Conservation (phyloP, 2,113 vertebrate genomes). For the Apaloderma vittatum region DNA sequence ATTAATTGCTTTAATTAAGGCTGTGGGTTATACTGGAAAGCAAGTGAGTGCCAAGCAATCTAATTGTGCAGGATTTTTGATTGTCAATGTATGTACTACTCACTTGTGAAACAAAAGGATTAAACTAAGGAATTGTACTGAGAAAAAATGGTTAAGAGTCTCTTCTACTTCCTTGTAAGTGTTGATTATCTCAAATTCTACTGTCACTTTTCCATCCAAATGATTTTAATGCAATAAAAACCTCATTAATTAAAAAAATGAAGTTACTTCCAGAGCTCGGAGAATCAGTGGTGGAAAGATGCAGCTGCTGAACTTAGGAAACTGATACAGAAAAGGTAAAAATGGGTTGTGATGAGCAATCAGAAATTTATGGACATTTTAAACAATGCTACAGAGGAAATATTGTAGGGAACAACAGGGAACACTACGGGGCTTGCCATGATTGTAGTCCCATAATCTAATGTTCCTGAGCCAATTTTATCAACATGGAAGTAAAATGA, state of each 20-base stretch:
- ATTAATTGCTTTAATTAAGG: slow-evolving; percentile 12
- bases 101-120: neutral
- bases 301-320: neutral
- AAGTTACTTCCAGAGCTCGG: neutral
- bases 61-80: neutral
- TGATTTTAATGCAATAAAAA: neutral
- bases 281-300: neutral
- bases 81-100: neutral
- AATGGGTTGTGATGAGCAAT: neutral
- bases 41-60: neutral
- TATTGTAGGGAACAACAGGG: neutral
- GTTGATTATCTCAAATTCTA: neutral
- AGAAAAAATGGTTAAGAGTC: neutral
- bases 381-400: neutral
- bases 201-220: neutral
- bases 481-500: neutral
- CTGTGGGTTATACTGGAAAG: neutral
- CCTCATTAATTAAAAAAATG: neutral
- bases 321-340: neutral
- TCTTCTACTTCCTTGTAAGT: neutral
- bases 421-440: neutral
- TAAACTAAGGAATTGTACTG: neutral
- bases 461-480: neutral
- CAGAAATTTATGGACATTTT: neutral
- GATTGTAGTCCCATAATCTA: neutral